A percentile compares a stretch with the other conserved stretches of the same genome.
Evolutionary conservation across 2,113 vertebrate genomes (phyloP).

Genomic region (Labeo catla): DNA sequence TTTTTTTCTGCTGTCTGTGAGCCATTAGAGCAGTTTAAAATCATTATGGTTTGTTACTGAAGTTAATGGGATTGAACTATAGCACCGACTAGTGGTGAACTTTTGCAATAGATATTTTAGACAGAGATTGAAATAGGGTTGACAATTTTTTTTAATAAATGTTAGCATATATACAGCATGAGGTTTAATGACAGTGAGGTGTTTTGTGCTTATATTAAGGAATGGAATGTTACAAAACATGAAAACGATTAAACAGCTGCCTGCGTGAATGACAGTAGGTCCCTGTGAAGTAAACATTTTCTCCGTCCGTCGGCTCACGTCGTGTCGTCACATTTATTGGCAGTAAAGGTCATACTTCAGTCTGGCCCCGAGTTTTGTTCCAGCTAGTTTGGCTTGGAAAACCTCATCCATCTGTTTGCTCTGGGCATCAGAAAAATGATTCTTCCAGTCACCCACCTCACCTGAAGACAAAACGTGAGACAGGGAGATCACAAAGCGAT

Average conservation of each 20-base stretch:
- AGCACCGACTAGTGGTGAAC: background rate
- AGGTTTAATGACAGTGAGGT: slow-evolving; percentile 2
- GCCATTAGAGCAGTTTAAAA: background rate
- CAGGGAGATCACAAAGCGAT: no score
- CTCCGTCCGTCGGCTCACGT: background rate
- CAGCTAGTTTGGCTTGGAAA: slow-evolving; percentile 69
- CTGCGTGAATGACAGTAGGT: background rate
- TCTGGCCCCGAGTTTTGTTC: slow-evolving; percentile 63
- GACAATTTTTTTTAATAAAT: background rate
- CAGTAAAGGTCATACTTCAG: slow-evolving; percentile 70
- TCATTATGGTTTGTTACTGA: background rate
- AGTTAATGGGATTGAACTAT: background rate
- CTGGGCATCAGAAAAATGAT: slow-evolving; percentile 69
- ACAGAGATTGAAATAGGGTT: background rate
- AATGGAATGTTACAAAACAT: background rate
- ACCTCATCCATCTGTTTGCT: slow-evolving; percentile 76
- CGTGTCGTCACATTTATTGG: slow-evolving; percentile 20
- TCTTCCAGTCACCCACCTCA: slow-evolving; percentile 72
- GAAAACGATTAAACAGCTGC: background rate
- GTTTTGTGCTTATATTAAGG: background rate
- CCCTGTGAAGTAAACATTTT: background rate
- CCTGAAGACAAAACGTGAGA: slow-evolving; percentile 52
- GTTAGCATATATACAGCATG: background rate
- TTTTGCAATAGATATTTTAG: background rate
- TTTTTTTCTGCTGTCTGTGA: background rate